A percentile compares a stretch with the other conserved stretches of the same genome.
Conservation (phyloP, 2,888 invertebrate genomes). For the Carcina quercana region DNA sequence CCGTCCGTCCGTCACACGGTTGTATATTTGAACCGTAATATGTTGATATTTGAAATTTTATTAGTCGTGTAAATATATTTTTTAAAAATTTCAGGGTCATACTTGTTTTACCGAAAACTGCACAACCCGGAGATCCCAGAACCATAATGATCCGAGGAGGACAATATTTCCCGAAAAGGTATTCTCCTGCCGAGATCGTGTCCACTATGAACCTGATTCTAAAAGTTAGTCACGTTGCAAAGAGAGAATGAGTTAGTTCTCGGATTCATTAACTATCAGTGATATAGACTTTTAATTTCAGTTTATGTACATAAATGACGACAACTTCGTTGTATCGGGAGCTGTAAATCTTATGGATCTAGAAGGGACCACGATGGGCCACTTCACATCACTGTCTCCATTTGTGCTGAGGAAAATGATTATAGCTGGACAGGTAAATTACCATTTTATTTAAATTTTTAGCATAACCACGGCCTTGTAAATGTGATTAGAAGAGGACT, state of each 20-base stretch:
- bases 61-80: too few relatives aligned
- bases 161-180: slow-evolving; percentile 39
- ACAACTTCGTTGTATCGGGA: slow-evolving; percentile 59
- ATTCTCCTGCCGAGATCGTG: too few relatives aligned
- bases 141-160: slow-evolving; percentile 63
- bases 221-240: too few relatives aligned
- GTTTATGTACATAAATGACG: slow-evolving; percentile 67
- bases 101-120: slow-evolving; percentile 23
- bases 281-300: slow-evolving; percentile 26
- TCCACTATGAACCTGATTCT: too few relatives aligned
- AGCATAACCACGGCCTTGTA: too few relatives aligned
- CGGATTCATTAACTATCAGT: too few relatives aligned
- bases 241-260: too few relatives aligned
- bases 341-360: slow-evolving; percentile 65
- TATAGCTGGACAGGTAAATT: slow-evolving; percentile 39
- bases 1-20: too few relatives aligned
- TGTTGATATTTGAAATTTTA: too few relatives aligned
- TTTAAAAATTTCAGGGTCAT: slow-evolving; percentile 17
- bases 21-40: too few relatives aligned
- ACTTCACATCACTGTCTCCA: slow-evolving; percentile 69
- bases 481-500: too few relatives aligned
- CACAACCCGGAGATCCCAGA: slow-evolving; percentile 36
- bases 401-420: slow-evolving; percentile 67
- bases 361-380: slow-evolving; percentile 56
- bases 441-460: too few relatives aligned